Evolutionary conservation across 1,140 invertebrate species (phyloP).

Genomic region (Araneus ventricosus): DNA sequence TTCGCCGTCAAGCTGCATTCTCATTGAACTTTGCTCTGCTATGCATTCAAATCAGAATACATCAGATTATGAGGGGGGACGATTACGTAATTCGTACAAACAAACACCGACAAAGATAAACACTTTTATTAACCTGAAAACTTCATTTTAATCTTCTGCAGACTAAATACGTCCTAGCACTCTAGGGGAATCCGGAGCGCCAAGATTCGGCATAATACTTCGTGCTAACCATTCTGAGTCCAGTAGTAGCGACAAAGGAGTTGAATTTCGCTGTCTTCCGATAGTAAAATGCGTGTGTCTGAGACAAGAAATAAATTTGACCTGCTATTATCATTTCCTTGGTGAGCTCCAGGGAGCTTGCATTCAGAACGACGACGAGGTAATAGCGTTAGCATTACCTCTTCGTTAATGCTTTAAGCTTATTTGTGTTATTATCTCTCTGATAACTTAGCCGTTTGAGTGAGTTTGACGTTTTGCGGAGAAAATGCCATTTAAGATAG

Average conservation of each 20-base stretch:
- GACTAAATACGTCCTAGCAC: background rate
- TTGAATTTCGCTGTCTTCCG: background rate
- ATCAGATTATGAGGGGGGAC: background rate
- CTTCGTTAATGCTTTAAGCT: background rate
- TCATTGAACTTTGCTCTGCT: background rate
- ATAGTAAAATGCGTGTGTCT: background rate
- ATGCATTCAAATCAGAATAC: conserved; percentile 2
- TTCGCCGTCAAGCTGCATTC: background rate
- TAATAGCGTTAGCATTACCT: background rate
- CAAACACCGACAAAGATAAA: background rate
- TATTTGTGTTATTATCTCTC: background rate
- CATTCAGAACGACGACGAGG: background rate
- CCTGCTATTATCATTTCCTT: background rate
- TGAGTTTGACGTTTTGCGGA: background rate
- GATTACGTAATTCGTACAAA: background rate
- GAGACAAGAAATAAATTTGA: conserved; percentile 7
- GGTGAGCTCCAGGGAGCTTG: background rate
- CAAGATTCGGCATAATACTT: background rate
- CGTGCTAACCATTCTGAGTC: background rate
- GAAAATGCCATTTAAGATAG: too few species aligned
- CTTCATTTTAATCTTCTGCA: conserved; percentile 12
- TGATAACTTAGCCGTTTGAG: background rate
- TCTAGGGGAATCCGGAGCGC: background rate
- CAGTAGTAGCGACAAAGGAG: background rate
- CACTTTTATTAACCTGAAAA: background rate